Percentiles rank a stretch among this genome's conserved stretches.
Evolutionary conservation across 2,888 invertebrate genomes (phyloP).

Genomic region (Synanthedon myopaeformis): DNA sequence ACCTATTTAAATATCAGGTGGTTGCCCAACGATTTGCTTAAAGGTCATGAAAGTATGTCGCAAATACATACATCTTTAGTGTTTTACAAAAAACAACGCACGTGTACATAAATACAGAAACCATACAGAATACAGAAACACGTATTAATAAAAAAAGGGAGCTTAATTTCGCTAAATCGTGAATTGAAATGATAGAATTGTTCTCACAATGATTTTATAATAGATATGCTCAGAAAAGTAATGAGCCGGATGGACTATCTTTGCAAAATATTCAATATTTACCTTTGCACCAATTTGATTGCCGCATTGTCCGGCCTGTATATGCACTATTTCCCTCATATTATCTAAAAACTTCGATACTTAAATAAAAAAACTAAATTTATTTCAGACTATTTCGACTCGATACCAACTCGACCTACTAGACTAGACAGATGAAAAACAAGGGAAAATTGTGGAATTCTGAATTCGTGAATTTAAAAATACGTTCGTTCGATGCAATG

Average conservation of each 20-base stretch:
- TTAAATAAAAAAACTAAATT: neutral
- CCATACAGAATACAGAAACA: too few species aligned
- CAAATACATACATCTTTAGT: too few species aligned
- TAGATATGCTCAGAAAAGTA: neutral
- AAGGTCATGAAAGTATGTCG: too few species aligned
- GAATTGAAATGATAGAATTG: too few species aligned
- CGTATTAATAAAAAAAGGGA: too few species aligned
- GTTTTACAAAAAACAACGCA: too few species aligned
- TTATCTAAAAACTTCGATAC: conserved; percentile 5
- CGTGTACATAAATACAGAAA: too few species aligned
- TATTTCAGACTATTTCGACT: neutral
- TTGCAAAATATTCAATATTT: conserved; percentile 5
- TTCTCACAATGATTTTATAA: too few species aligned
- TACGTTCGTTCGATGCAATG: neutral
- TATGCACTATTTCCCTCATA: conserved; percentile 86
- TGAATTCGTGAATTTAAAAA: neutral
- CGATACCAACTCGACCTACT: conserved; percentile 29
- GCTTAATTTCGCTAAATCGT: too few species aligned
- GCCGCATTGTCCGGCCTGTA: conserved; percentile 85
- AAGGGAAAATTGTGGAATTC: conserved; percentile 21
- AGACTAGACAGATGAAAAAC: conserved; percentile 36
- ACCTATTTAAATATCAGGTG: too few species aligned
- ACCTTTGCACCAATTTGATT: conserved; percentile 66
- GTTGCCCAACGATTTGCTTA: too few species aligned
- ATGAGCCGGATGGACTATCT: neutral